Evolutionary conservation across 2,888 invertebrate genomes (phyloP).

Genomic region (Harpalus rufipes): DNA sequence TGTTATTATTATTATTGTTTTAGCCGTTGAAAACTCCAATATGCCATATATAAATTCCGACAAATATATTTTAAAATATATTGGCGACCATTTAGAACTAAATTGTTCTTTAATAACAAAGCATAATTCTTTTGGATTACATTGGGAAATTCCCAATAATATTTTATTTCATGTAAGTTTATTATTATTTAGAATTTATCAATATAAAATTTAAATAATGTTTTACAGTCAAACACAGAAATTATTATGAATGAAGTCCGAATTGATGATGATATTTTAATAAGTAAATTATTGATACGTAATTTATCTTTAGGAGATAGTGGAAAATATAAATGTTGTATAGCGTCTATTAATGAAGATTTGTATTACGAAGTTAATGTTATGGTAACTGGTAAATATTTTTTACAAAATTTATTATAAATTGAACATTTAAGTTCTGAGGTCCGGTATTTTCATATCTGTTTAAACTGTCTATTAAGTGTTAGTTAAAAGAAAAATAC

Average conservation of each 20-base stretch:
- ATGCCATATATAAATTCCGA: background rate
- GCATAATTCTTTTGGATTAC: background rate
- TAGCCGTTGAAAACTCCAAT: background rate
- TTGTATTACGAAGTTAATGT: background rate
- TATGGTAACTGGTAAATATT: slow-evolving; percentile 9
- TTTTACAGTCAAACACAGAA: background rate
- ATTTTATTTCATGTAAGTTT: slow-evolving; percentile 12
- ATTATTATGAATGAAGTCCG: background rate
- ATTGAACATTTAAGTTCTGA: no score
- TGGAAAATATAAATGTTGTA: slow-evolving; percentile 1
- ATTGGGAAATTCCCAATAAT: slow-evolving; percentile 14
- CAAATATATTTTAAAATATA: slow-evolving; percentile 1
- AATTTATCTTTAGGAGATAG: background rate
- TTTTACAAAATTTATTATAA: background rate
- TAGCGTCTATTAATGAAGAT: background rate
- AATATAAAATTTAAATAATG: background rate
- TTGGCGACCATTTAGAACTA: background rate
- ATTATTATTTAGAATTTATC: background rate
- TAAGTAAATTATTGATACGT: background rate
- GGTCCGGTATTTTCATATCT: no score
- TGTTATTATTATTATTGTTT: background rate
- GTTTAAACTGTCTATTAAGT: no score
- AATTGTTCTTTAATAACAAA: background rate
- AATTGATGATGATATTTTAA: background rate
- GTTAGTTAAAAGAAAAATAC: no score